These are phyloP conservation scores for Copidosoma aretas DNA, from an alignment of 2,888 invertebrate species.

Conservation along the genomic window DNA sequence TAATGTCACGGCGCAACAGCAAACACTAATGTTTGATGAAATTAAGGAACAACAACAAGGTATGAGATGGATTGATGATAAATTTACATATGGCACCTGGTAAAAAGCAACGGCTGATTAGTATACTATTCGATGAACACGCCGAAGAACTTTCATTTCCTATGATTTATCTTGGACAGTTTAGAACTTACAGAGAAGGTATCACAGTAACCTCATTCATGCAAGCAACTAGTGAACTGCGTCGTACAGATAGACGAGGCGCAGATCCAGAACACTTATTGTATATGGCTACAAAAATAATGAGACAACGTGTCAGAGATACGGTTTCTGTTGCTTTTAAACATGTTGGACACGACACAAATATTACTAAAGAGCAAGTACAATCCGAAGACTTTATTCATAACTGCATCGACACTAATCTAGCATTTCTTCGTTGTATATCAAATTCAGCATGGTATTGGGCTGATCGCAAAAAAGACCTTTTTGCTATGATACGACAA, in stretches of 20 bases:
- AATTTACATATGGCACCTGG: too few relatives aligned
- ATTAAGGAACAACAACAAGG: too few relatives aligned
- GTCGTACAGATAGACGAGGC: slow-evolving; percentile 53
- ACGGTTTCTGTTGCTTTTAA: slow-evolving; percentile 47
- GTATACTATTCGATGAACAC: too few relatives aligned
- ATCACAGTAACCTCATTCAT: slow-evolving; percentile 35
- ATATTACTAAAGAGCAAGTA: slow-evolving; percentile 50
- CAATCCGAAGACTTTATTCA: slow-evolving; percentile 51
- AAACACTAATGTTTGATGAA: too few relatives aligned
- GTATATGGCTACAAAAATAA: slow-evolving; percentile 26
- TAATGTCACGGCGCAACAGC: too few relatives aligned
- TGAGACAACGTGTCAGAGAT: slow-evolving; percentile 42
- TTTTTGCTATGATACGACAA: slow-evolving; percentile 60
- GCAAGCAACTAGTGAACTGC: slow-evolving; percentile 36
- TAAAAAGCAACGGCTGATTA: too few relatives aligned
- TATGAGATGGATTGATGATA: too few relatives aligned
- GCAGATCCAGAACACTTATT: slow-evolving; percentile 49
- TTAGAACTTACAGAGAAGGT: slow-evolving; percentile 29
- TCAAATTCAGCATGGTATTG: too few relatives aligned
- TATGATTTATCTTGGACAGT: slow-evolving; percentile 39
- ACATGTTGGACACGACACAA: slow-evolving; percentile 48
- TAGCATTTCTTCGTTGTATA: slow-evolving; percentile 53
- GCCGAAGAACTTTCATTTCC: slow-evolving; percentile 16
- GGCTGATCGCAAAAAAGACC: slow-evolving; percentile 56
- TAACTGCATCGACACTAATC: slow-evolving; percentile 50